These are phyloP conservation scores for Kradibia gibbosae DNA, from an alignment of 1,140 invertebrate species.

Conservation along the genomic window DNA sequence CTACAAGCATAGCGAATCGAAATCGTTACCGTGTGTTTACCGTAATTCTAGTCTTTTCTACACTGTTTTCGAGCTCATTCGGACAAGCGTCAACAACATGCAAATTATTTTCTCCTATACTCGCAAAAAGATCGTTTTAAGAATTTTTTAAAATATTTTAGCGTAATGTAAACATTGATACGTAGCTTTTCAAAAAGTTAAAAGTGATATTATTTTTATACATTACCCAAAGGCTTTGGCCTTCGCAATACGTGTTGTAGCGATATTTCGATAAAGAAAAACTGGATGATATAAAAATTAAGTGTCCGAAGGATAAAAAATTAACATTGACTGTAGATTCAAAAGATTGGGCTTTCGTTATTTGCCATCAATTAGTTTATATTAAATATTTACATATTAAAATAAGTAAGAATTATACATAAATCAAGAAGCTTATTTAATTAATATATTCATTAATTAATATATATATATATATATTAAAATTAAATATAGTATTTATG, in stretches of 20 bases:
- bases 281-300: background rate
- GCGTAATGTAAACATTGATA: background rate
- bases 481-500: slow-evolving; percentile 13
- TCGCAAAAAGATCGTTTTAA: too few species aligned
- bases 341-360: background rate
- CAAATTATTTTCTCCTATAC: too few species aligned
- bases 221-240: too few species aligned
- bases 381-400: slow-evolving; percentile 3
- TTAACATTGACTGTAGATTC: background rate
- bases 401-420: slow-evolving; percentile 1
- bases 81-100: too few species aligned
- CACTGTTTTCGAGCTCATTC: too few species aligned
- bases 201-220: background rate
- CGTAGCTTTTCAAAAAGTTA: background rate
- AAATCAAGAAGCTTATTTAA: background rate
- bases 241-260: background rate
- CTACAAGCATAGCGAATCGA: background rate
- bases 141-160: too few species aligned
- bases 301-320: background rate
- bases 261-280: background rate
- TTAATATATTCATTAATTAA: slow-evolving; percentile 15
- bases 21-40: too few species aligned
- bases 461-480: slow-evolving; percentile 18
- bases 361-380: slow-evolving; percentile 2
- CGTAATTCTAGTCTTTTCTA: background rate